Conservation (phyloP, 2,888 invertebrate species). For the Pyrrhosoma nymphula region DNA sequence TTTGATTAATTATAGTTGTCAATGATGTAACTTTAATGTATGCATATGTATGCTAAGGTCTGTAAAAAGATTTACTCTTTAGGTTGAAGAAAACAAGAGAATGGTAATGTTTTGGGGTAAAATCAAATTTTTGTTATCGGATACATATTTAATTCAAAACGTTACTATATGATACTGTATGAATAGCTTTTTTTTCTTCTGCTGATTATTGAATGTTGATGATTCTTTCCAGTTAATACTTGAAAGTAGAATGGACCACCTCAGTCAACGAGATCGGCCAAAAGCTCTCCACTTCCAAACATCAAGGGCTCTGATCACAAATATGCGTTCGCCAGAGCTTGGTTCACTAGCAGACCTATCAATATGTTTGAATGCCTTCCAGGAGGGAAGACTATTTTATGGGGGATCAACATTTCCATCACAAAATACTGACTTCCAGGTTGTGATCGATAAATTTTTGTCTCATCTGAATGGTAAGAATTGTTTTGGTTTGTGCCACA, state of each 20-base stretch:
- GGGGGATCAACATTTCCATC: constrained; percentile 88
- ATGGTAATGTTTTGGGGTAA: too few relatives aligned
- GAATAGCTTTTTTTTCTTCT: too few relatives aligned
- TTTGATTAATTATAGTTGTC: too few relatives aligned
- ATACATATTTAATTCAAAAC: too few relatives aligned
- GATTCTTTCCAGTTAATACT: constrained; percentile 84
- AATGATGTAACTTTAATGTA: too few relatives aligned
- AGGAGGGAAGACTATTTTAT: constrained; percentile 87
- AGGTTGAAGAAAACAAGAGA: too few relatives aligned
- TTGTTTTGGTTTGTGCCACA: constrained; percentile 42
- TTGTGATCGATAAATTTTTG: constrained; percentile 90
- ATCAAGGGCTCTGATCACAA: constrained; percentile 87
- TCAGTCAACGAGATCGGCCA: constrained; percentile 92
- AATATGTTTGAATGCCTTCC: constrained; percentile 87
- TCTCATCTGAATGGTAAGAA: constrained; percentile 82
- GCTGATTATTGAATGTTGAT: constrained; percentile 64
- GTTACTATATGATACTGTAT: too few relatives aligned
- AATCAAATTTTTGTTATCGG: too few relatives aligned
- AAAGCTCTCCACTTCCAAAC: constrained; percentile 91
- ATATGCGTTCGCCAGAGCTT: constrained; percentile 78
- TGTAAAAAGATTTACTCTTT: too few relatives aligned
- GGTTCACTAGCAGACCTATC: constrained; percentile 86
- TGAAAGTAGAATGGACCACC: constrained; percentile 87
- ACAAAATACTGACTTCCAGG: constrained; percentile 84
- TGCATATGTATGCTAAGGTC: too few relatives aligned